Percentiles rank a stretch among this genome's conserved stretches.
Evolutionary conservation across 2,113 vertebrate species (phyloP).

Genomic region (Gymnogyps californianus): DNA sequence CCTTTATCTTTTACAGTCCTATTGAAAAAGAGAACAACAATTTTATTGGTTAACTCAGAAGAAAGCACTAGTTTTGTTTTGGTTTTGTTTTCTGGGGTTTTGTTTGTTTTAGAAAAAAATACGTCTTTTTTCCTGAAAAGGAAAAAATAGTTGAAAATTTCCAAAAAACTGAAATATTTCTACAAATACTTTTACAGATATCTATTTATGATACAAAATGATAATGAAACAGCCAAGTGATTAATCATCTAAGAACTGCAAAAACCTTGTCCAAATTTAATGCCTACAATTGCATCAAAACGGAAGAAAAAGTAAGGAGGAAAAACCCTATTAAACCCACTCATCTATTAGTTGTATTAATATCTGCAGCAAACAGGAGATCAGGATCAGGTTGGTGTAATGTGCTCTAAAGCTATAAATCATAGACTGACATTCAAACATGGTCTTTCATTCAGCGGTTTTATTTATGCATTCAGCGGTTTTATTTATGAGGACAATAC

Average conservation of each 20-base stretch:
- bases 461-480: not conserved
- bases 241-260: not conserved
- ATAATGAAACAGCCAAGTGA: not conserved
- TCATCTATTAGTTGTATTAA: not conserved
- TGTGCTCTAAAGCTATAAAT: not conserved
- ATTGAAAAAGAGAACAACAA: not conserved
- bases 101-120: not conserved
- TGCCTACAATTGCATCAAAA: not conserved
- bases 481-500: not conserved
- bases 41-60: not conserved
- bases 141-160: not conserved
- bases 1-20: conserved; percentile 17
- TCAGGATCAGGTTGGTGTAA: not conserved
- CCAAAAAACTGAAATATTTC: not conserved
- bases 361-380: not conserved
- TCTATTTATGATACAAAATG: not conserved
- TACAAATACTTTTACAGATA: not conserved
- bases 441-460: not conserved
- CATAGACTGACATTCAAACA: not conserved
- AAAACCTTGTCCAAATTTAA: not conserved
- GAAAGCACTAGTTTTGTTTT: not conserved
- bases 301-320: not conserved
- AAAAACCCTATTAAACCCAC: not conserved
- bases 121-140: not conserved
- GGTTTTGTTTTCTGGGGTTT: not conserved